Percentiles rank a stretch among this genome's conserved stretches.
These are phyloP conservation scores for Antheraea yamamai DNA, from an alignment of 2,888 invertebrate species.

Conservation along the genomic window DNA sequence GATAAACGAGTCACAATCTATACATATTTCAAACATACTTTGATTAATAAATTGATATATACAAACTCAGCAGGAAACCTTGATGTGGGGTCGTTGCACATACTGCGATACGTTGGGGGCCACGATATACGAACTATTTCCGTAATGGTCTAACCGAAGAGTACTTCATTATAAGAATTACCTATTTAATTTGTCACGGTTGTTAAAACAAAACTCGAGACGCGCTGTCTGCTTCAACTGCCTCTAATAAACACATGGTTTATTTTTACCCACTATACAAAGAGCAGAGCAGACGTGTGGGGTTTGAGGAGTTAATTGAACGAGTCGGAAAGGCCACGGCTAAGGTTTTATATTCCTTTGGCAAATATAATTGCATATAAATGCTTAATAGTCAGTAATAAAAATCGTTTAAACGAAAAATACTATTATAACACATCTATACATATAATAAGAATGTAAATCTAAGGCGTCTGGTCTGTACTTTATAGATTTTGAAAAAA, in stretches of 20 bases:
- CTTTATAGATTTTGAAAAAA: no score
- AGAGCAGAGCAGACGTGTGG: slow-evolving; percentile 38
- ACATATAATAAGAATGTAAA: no score
- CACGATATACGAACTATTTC: slow-evolving; percentile 46
- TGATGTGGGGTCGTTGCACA: slow-evolving; percentile 57
- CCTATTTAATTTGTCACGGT: slow-evolving; percentile 60
- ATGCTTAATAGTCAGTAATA: neutral
- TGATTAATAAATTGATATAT: slow-evolving; percentile 15
- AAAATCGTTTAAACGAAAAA: neutral
- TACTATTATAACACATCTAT: no score
- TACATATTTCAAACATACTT: slow-evolving; percentile 24
- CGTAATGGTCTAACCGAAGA: slow-evolving; percentile 38
- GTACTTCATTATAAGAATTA: slow-evolving; percentile 40
- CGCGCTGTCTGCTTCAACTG: slow-evolving; percentile 61
- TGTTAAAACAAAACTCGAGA: slow-evolving; percentile 43
- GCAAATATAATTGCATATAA: neutral
- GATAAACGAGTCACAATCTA: slow-evolving; percentile 40
- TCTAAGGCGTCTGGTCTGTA: no score
- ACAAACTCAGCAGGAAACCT: neutral
- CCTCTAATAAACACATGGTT: slow-evolving; percentile 53
- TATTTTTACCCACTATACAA: slow-evolving; percentile 58
- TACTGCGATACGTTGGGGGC: slow-evolving; percentile 49
- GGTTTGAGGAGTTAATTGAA: slow-evolving; percentile 52
- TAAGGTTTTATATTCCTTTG: slow-evolving; percentile 49
- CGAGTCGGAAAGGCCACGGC: slow-evolving; percentile 65